Base-by-base conservation (phyloP, 92 coral and sea anemone species). In the Palythoa grandis region DNA sequence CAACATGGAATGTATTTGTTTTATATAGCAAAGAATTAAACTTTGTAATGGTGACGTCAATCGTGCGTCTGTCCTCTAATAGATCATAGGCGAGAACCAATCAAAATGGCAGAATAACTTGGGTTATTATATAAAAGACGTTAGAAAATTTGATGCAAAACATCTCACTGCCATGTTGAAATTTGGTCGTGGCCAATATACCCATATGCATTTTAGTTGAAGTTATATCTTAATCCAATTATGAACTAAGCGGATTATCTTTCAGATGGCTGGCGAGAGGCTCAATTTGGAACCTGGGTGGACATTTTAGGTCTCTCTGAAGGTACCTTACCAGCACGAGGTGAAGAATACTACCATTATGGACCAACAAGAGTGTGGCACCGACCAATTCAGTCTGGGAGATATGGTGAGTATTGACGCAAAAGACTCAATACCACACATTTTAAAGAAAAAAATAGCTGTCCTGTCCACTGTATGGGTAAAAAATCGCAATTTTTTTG, bases 331-430 rank as follows among this genome's bases (percentile, higher is more conserved):
- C 72, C 53, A 11, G 69, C 38, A 7, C 54, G 19, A 17, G 72
- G 35, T 20, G n/a, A 61, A 23, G 17, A 56, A 15, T 78, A 39
- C 72, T 78, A 61, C 72, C 83, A 78, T 39, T 19, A 16, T 8
- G 83, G 83, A 47, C 83, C 83, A 11, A 78, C 83, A 17, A 39
- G 83, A n/a, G 56, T 61, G 71, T 78, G 83, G 83, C 83, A 78
- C 70, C 72, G 38, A 40, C 83, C 83, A 16, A 72, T 78, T 5
- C 83, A 78, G 12, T 78, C 83, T 8, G 56, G 83, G 10, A 61
- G 40, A 39, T 78, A 78, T n/a, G 83, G 83, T 78, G 39, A 61
- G 83, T 5, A 65, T 65, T n/a, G 29, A 14, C 29, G 56, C 25
- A 78, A 43, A 43, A 43, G 23, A 47, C n/a, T 11, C 22, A 39